Percentiles rank a stretch among this genome's conserved stretches.
Evolutionary conservation across 2,888 invertebrate species (phyloP).

Genomic region (Minunthozetes semirufus): DNA sequence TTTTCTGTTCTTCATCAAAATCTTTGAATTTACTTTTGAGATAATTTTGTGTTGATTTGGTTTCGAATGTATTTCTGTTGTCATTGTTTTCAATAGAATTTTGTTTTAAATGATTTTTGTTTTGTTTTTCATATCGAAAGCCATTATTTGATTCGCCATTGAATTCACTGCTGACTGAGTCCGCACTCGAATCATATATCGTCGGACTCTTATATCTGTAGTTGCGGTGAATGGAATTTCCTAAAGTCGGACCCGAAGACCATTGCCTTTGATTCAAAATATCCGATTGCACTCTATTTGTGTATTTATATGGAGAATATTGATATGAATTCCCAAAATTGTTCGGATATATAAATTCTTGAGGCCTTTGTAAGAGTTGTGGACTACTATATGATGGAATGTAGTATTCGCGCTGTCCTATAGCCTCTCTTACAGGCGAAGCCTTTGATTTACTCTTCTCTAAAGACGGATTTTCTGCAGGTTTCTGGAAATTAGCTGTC

Average conservation of each 20-base stretch:
- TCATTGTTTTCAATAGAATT: not conserved
- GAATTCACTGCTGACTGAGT: not conserved
- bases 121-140: not conserved
- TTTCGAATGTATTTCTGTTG: not conserved
- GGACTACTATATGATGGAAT: slow-evolving; percentile 17
- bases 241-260: not conserved
- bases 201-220: not conserved
- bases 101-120: not conserved
- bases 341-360: slow-evolving; percentile 17
- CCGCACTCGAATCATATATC: not conserved
- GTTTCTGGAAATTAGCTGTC: not conserved
- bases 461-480: not conserved
- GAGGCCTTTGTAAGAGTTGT: not conserved
- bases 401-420: slow-evolving; percentile 8
- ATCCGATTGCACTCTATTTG: not conserved
- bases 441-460: not conserved
- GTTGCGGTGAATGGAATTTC: not conserved
- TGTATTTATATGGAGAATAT: slow-evolving; percentile 8
- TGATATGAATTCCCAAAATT: slow-evolving; percentile 23
- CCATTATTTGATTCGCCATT: not conserved
- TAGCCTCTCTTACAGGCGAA: not conserved
- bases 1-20: slow-evolving; percentile 6
- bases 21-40: not conserved
- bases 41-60: not conserved
- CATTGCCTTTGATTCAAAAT: not conserved